Conservation (phyloP, 2,888 invertebrate species). For the Galerucella pusilla region DNA sequence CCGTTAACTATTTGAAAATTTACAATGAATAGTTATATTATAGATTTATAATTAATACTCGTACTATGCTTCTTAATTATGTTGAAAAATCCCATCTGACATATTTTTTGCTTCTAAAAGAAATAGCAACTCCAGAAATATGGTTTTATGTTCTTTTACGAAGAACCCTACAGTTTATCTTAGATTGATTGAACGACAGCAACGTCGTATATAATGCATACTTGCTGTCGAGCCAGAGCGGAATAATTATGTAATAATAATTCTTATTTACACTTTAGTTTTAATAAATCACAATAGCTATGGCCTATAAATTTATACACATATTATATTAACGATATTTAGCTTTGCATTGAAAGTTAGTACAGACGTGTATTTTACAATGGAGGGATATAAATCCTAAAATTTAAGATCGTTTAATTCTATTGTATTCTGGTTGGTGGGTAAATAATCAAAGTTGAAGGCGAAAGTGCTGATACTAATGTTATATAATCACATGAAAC, state of each 20-base stretch:
- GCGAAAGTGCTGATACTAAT: conserved; percentile 38
- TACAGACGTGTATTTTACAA: conserved; percentile 25
- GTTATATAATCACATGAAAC: conserved; percentile 39
- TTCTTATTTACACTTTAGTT: conserved; percentile 6
- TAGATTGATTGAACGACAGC: background rate
- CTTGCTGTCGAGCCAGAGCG: background rate
- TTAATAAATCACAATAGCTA: background rate
- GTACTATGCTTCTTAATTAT: background rate
- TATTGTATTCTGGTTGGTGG: conserved; percentile 34
- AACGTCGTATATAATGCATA: background rate
- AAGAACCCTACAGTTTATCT: background rate
- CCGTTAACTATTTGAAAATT: background rate
- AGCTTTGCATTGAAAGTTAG: background rate
- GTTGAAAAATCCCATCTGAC: background rate
- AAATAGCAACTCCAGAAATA: background rate
- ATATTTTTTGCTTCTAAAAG: background rate
- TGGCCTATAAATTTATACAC: conserved; percentile 2
- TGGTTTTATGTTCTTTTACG: background rate
- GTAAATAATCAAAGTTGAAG: conserved; percentile 30
- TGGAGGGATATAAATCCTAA: conserved; percentile 9
- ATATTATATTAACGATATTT: conserved; percentile 6
- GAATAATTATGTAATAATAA: conserved; percentile 3
- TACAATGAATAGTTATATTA: background rate
- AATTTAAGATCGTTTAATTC: conserved; percentile 30
- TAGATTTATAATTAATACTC: background rate